Base-by-base conservation (phyloP, 1,140 invertebrate species). In the Nilaparvata lugens region DNA sequence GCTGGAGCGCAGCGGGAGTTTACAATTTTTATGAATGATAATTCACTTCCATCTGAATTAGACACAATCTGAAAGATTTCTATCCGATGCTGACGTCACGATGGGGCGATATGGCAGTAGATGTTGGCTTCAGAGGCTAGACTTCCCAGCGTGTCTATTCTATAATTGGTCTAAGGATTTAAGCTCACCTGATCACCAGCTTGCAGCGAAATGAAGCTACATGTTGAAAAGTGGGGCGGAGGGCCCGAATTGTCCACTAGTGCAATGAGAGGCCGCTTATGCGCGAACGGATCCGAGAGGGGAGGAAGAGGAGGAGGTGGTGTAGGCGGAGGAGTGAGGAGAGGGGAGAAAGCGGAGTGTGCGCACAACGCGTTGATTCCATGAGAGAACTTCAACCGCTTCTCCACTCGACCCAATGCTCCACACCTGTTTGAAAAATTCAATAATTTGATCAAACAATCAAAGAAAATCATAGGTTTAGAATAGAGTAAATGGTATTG, bases 151-250 rank as follows among this genome's bases (percentile, higher is more conserved):
- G n/a, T n/a, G n/a, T n/a, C n/a, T n/a, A n/a, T n/a, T n/a, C n/a
- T n/a, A n/a, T n/a, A n/a, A n/a, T n/a, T n/a, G n/a, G n/a, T n/a
- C n/a, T n/a, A n/a, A n/a, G n/a, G n/a, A n/a, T n/a, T 25, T 4
- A 25, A 18, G 62, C 77, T 73, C 66, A 91, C 88, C 78, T 91
- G 86, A 70, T 95, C 93, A 43, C 91, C 93, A 60, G 86, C 89
- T 67, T 85, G 84, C 5, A 98, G 76, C 0, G 95, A 97, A 52
- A 97, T 79, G 72, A 98, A 94, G 67, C 86, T 92, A 9, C 97
- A 81, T 25, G 87, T 84, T 75, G 89, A 92, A 69, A 89, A 95
- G 61, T 89, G 86, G 28, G 88, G 84, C 60, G 87, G 86, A 52
- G 88, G 83, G 64, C 85, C 83, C 63, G 83, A 83, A 65, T 82